These are phyloP conservation scores for Ormyrus pomaceus DNA, from an alignment of 2,888 invertebrate species.

Conservation along the genomic window DNA sequence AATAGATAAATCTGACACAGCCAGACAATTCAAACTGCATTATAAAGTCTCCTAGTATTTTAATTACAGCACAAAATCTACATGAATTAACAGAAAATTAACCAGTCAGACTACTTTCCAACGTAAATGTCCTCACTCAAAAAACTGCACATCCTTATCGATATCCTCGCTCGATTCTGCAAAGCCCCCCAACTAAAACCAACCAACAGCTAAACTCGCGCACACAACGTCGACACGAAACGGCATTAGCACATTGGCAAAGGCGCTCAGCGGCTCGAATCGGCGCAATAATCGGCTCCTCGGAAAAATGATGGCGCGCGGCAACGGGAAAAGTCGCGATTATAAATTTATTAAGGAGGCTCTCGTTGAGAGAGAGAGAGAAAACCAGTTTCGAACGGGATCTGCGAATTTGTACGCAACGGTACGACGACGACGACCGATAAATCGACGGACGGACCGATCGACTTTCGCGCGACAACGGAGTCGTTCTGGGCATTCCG, in stretches of 20 bases:
- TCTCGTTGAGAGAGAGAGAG: not conserved
- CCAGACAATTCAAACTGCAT: too few species aligned
- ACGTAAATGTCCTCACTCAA: too few species aligned
- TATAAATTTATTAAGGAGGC: constrained; percentile 48
- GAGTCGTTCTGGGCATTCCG: constrained; percentile 6
- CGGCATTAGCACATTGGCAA: not conserved
- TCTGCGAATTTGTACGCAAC: constrained; percentile 38
- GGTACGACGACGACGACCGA: constrained; percentile 31
- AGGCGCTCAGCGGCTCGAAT: not conserved
- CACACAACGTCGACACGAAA: not conserved
- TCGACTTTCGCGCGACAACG: not conserved
- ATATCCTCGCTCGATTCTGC: too few species aligned
- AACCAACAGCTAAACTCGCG: not conserved
- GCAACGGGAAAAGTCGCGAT: constrained; percentile 17
- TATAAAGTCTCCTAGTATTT: too few species aligned
- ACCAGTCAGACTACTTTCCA: too few species aligned
- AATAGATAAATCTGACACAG: too few species aligned
- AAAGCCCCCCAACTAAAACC: too few species aligned
- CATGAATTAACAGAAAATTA: too few species aligned
- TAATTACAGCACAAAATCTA: too few species aligned
- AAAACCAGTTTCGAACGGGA: constrained; percentile 56
- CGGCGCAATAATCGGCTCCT: not conserved
- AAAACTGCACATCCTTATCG: too few species aligned
- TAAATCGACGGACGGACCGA: constrained; percentile 48
- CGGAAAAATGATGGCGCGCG: not conserved